Base-by-base conservation (phyloP, 2,888 invertebrate genomes). In the Cephus runcator region DNA sequence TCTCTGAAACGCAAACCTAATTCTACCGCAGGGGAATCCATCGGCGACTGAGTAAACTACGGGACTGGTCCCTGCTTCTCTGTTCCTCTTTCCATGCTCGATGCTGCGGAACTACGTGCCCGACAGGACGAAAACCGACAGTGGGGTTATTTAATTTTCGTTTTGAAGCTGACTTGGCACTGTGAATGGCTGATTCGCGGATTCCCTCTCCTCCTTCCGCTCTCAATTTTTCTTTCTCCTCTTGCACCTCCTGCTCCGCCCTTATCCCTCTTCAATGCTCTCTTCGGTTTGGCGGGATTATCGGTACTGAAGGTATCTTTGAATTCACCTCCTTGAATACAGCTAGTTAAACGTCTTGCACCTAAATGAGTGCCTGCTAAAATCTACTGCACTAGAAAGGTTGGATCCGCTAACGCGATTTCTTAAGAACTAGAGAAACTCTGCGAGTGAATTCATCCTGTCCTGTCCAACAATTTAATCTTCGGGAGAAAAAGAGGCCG, bases 131-230 rank as follows among this genome's bases (percentile, higher is more conserved):
- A 73, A 56, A 75, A 73, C 69, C 76, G 77, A 69, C 56, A 78
- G 78, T 75, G 81, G 84, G 84, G 86, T 87, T 89, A 89, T 89
- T 88, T 88, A 85, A 88, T 89, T 89, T 89, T 85, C 85, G 76
- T 82, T 77, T 76, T 75, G 81, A 83, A 82, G 84, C 85, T 85
- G 88, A 87, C 85, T 88, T 86, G 87, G 87, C 86, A 87, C 83
- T 81, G 79, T 81, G 81, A 82, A 85, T 83, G 85, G 84, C 81
- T 84, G 85, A 83, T 84, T 85, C 79, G 80, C 80, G 83, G 83
- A 87, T 86, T 82, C 83, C 82, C 76, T 76, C 71, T 73, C 75
- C 40, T 69, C 69, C 69, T 69, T 71, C 73, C 69, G 73, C 77
- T 75, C 69, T 69, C 71, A 56, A 73, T 69, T 69, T 77, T 35